phyloP scores from a whole-genome alignment of 2,113 vertebrate genomes.

The Macrotus californicus region DNA sequence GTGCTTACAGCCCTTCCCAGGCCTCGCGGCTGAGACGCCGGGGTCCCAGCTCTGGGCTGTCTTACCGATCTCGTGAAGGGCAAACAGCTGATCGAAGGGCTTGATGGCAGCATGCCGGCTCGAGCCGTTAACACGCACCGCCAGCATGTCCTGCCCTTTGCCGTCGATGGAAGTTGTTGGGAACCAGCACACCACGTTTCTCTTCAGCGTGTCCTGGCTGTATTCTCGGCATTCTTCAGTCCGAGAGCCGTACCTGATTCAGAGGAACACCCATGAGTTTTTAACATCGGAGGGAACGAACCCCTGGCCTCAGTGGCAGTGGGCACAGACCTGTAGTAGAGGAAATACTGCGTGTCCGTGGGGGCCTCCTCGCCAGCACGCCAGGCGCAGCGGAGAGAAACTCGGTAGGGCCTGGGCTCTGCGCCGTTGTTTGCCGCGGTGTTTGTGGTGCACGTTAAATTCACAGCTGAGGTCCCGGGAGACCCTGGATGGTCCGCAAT shows the following conservation, averaged over 20 bases:
- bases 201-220: slow-evolving; percentile 35
- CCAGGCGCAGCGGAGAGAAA: slow-evolving; percentile 77
- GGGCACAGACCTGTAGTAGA: slow-evolving; percentile 79
- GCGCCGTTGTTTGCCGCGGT: background rate
- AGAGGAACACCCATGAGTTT: slow-evolving; percentile 8
- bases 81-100: slow-evolving; percentile 74
- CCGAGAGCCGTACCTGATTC: slow-evolving; percentile 63
- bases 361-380: slow-evolving; percentile 72
- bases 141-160: background rate
- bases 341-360: slow-evolving; percentile 74
- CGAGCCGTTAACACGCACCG: slow-evolving; percentile 76
- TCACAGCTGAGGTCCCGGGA: slow-evolving; percentile 70
- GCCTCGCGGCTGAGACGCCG: background rate
- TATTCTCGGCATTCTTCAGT: slow-evolving; percentile 73
- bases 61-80: slow-evolving; percentile 77
- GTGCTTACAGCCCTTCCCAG: background rate
- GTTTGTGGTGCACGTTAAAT: slow-evolving; percentile 74
- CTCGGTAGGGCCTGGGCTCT: background rate
- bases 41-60: background rate
- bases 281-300: background rate
- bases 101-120: slow-evolving; percentile 71
- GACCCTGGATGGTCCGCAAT: slow-evolving; percentile 56
- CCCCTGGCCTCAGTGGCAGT: background rate
- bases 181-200: slow-evolving; percentile 65
- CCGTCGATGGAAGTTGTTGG: slow-evolving; percentile 59